Evolutionary conservation across 2,113 vertebrate species (phyloP), one percentile per base, ranked within the genome.

Genomic region (Tachysurus vachellii): DNA sequence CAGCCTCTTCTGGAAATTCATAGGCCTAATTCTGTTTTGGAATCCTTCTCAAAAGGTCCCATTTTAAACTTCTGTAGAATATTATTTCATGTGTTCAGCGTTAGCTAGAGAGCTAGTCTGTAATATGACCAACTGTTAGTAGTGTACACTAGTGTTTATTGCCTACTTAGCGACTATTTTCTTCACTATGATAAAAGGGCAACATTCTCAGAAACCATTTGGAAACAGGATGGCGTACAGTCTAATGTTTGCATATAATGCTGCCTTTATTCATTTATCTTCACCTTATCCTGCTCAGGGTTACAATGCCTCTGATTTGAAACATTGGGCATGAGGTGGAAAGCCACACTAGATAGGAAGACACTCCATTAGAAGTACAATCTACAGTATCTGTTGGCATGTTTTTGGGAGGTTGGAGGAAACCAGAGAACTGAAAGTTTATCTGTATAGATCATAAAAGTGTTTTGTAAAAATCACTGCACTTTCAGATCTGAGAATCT

Each of bases 1-100:
- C 44, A 76, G 31, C 23, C 76, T 62, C 54, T 54, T 83, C 31
- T 44, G 66, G 42, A 86, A 84, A 82, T 77, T 68, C 36, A 23
- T 14, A 6, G 8, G 53, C 59, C 64, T 76, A 75, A 86, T 77
- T 81, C 2, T 81, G 19, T 9, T 36, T 31, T 21, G 28, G 21
- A 80, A 9, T 59, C 9, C 56, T 81, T 21, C 21, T 61, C 6
- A 13, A 10, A 59, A 42, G 31, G 79, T 42, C 56, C 19, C 61
- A 21, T 61, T 61, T 61, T 5, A 57, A 80, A 80, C 17, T 80
- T 57, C 17, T 14, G 4, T 42, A 81, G 31, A 42, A 11, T 61
- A 61, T 44, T 81, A 42, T 44, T 23, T 23, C 12, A 5, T 50
- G n/a, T 21, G 14, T 16, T 80, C 7, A 21, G 21, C 5, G 28